Base-by-base conservation (phyloP, 2,113 vertebrate genomes). In the Caranx melampygus region DNA sequence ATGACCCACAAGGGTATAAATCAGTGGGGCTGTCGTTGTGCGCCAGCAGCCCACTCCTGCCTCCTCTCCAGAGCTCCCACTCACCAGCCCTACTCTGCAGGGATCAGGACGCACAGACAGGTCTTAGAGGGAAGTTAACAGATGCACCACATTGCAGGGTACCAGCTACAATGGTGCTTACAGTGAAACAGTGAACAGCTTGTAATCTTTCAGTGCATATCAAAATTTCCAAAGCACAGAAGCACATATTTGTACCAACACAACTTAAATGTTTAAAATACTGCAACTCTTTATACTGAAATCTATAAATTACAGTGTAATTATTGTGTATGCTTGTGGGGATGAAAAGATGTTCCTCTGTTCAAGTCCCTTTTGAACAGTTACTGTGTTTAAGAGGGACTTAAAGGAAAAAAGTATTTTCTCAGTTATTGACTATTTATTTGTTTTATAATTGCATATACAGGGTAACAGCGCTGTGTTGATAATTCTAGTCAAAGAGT, bases 1-100 rank as follows among this genome's bases (percentile, higher is more conserved):
- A 79, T 75, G 66, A 78, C 69, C 76, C 85, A 84, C 79, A 66
- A 58, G 81, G 83, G 86, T 72, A 68, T 81, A 87, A 87, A 91
- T 85, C 85, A 92, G 85, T 61, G 75, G 73, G 77, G 72, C 58
- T 52, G 70, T 67, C 49, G 40, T 64, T 62, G 49, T 40, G 8
- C 18, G 18, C 42, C 16, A 3, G 78, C 70, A 3, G 79, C 70
- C 62, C 61, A 71, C 79, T 76, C 62, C 47, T 45, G 9, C 68
- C 57, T 81, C 80, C 54, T 65, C 61, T 47, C 10, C 72, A 84
- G 74, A 68, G 57, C 75, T 61, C 77, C 79, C 83, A 82, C 86
- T 89, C 84, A 74, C 66, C 57, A 49, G 54, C 58, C 34, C 60
- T 11, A 15, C 58, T 40, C 79, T 68, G 69, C 26, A 5, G 52